A percentile compares a stretch with the other conserved stretches of the same genome.
phyloP scores from a whole-genome alignment of 2,797 vertebrate genomes.

The Fratercula arctica region DNA sequence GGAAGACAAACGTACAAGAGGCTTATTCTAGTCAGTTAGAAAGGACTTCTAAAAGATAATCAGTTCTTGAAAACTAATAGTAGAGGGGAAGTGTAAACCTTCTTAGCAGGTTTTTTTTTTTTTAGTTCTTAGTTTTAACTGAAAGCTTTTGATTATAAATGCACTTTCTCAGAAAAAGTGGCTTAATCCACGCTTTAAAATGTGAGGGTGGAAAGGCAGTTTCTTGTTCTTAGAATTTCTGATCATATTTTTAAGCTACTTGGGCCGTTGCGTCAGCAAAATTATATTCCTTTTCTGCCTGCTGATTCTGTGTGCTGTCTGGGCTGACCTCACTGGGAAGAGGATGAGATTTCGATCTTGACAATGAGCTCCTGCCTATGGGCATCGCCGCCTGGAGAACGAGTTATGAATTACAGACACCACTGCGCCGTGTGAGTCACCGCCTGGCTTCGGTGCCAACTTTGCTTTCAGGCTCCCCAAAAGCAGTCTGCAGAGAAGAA shows the following conservation, averaged over 20 bases:
- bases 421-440: background rate
- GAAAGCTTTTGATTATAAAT: background rate
- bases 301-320: background rate
- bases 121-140: background rate
- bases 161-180: background rate
- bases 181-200: background rate
- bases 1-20: background rate
- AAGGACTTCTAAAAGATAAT: background rate
- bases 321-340: background rate
- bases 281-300: rapidly evolving
- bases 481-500: background rate
- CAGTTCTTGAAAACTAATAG: background rate
- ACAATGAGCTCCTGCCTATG: background rate
- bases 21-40: background rate
- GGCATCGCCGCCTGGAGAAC: rapidly evolving
- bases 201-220: background rate
- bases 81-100: background rate
- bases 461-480: rapidly evolving
- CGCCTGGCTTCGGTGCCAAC: rapidly evolving
- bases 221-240: background rate
- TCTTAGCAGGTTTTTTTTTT: background rate
- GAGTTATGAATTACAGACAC: background rate
- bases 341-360: background rate
- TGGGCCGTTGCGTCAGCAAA: background rate
- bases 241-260: rapidly evolving